phyloP scores from a whole-genome alignment of 2,888 invertebrate species.

The Sesia apiformis region DNA sequence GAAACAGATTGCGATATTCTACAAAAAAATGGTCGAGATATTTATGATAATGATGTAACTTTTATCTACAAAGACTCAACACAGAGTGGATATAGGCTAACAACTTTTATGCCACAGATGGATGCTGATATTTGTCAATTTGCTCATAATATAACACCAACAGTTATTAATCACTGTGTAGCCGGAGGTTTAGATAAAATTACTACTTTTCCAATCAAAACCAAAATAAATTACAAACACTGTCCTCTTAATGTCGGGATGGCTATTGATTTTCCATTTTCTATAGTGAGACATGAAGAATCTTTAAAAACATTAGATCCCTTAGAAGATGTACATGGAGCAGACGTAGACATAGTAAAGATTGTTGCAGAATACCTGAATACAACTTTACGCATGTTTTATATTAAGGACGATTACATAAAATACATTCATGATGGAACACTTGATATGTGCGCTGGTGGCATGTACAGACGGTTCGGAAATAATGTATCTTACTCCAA shows the following conservation, averaged over 20 bases:
- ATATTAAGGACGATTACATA: conserved; percentile 28
- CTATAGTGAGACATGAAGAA: conserved; percentile 22
- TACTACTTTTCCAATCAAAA: conserved; percentile 28
- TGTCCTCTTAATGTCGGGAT: conserved; percentile 44
- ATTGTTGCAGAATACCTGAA: conserved; percentile 41
- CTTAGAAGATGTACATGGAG: conserved; percentile 26
- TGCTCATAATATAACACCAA: conserved; percentile 11
- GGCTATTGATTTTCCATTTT: conserved; percentile 34
- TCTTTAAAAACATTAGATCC: conserved; percentile 26
- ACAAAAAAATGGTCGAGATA: too few relatives aligned
- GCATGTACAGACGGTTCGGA: conserved; percentile 41
- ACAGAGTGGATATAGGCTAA: too few relatives aligned
- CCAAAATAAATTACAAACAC: conserved; percentile 28
- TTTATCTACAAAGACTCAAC: too few relatives aligned
- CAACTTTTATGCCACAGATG: conserved; percentile 27
- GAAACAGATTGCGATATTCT: too few relatives aligned
- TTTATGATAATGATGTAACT: too few relatives aligned
- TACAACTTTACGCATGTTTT: conserved; percentile 30
- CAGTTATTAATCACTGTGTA: conserved; percentile 25
- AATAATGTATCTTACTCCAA: conserved; percentile 49
- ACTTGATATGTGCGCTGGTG: conserved; percentile 46
- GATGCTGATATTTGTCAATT: conserved; percentile 26
- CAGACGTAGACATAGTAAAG: conserved; percentile 44
- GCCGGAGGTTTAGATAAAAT: conserved; percentile 18
- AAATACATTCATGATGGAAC: conserved; percentile 37